Percentiles rank a stretch among this genome's conserved stretches.
phyloP scores from a whole-genome alignment of 2,888 invertebrate genomes.

The Eumacrocentrus americanus region DNA sequence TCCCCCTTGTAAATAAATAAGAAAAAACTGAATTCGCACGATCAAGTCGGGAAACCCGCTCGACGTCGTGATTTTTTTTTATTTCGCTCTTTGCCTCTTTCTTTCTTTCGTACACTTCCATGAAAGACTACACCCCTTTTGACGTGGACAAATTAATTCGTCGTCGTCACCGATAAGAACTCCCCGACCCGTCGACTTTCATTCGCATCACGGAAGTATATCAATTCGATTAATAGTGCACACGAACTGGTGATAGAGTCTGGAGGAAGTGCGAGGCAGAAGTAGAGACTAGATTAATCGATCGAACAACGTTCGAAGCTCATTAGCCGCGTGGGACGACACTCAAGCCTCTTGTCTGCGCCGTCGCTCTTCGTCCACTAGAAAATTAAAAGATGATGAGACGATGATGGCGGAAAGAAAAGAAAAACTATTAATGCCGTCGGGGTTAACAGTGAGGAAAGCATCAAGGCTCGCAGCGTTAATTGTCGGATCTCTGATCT shows the following conservation, averaged over 20 bases:
- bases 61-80: slow-evolving; percentile 17
- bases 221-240: slow-evolving; percentile 21
- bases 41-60: slow-evolving; percentile 11
- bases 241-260: slow-evolving; percentile 15
- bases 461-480: slow-evolving; percentile 40
- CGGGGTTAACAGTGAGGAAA: slow-evolving; percentile 36
- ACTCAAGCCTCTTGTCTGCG: not conserved
- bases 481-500: slow-evolving; percentile 43
- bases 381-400: slow-evolving; percentile 23
- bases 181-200: slow-evolving; percentile 14
- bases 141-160: slow-evolving; percentile 27
- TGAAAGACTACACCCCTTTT: slow-evolving; percentile 8
- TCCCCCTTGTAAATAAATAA: slow-evolving; percentile 56
- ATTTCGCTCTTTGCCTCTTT: not conserved
- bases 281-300: slow-evolving; percentile 4
- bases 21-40: slow-evolving; percentile 30
- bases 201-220: slow-evolving; percentile 17
- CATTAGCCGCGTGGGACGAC: slow-evolving; percentile 12
- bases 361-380: slow-evolving; percentile 5
- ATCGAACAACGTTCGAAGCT: slow-evolving; percentile 17
- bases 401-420: not conserved
- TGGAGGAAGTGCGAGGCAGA: not conserved
- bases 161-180: slow-evolving; percentile 16
- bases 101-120: not conserved
- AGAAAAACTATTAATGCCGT: slow-evolving; percentile 31